phyloP scores from a whole-genome alignment of 2,797 vertebrate species.

The Danio choprae region DNA sequence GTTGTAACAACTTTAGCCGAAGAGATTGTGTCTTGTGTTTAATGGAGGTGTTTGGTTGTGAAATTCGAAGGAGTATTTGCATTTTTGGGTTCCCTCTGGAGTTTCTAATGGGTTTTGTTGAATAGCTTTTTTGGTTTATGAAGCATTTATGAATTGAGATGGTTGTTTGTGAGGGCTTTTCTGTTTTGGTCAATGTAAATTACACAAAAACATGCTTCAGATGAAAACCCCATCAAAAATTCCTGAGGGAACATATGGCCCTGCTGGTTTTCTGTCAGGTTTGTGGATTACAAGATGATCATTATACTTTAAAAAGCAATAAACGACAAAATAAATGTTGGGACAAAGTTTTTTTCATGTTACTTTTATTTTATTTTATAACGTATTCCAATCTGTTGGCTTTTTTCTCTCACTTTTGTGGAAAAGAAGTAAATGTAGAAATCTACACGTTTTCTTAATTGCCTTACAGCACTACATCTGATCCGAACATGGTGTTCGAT shows the following conservation, averaged over 20 bases:
- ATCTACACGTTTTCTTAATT: not conserved
- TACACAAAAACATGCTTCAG: not conserved
- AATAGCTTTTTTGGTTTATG: not conserved
- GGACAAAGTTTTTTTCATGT: not conserved
- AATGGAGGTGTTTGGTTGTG: not conserved
- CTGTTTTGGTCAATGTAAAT: not conserved
- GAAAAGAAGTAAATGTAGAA: not conserved
- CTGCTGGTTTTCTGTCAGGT: too few species aligned
- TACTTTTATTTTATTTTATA: not conserved
- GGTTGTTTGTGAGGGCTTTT: not conserved
- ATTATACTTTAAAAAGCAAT: too few species aligned
- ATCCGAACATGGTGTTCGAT: not conserved
- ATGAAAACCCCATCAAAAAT: not conserved
- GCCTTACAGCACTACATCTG: not conserved
- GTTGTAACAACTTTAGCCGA: not conserved
- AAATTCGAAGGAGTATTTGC: not conserved
- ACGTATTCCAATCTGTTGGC: not conserved
- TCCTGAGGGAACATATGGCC: not conserved
- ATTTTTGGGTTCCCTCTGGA: not conserved
- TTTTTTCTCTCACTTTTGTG: not conserved
- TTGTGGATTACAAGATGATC: not conserved
- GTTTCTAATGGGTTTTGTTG: not conserved
- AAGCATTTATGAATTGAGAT: not conserved
- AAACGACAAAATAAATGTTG: too few species aligned
- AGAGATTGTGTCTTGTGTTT: slow-evolving; percentile 10